Base-by-base conservation (phyloP, 2,113 vertebrate genomes). In the Seriola quinqueradiata region DNA sequence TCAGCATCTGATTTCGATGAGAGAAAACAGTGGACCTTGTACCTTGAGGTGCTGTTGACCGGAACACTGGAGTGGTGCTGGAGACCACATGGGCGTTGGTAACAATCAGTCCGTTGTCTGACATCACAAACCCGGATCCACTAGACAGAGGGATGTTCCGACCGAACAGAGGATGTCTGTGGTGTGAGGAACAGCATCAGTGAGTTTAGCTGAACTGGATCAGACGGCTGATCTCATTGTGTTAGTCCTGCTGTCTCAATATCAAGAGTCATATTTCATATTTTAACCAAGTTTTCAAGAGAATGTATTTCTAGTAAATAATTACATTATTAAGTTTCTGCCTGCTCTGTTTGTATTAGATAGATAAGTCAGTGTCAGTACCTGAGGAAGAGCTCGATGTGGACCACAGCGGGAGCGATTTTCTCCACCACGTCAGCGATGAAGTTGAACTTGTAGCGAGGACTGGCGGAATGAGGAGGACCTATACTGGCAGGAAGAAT, bases 401-500 rank as follows among this genome's bases (percentile, higher is more conserved):
- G 98, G n/a, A 98, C 98, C 88, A 99, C 98, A 10, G 98, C 97
- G 0, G 98, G 97, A 0, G 97, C 97, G 5, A 98, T 99, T 92
- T 98, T 98, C 93, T 99, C 97, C 90, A 99, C 98, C 82, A 99
- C 98, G 54, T 99, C 98, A 0, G 98, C 97, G 5, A 99, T 99
- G 95, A 99, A 99, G 96, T 99, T 99, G 94, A 98, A 99, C 93
- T 97, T 98, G 94, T 96, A 97, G 75, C 98, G 95, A 0, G 97
- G 97, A 84, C 98, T 99, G 95, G 83, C 94, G 85, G 91, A 94
- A 83, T 96, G 93, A 93, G 95, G 93, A 83, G 96, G 95, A 97
- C 96, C 97, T 98, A 94, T 95, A 93, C 96, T 97, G 94, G 95
- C 96, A 94, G 90, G 90, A 96, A 97, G 86, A 95, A 96, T 92